Base-by-base conservation (phyloP, 2,888 invertebrate species). In the Tubiluchus corallicola region DNA sequence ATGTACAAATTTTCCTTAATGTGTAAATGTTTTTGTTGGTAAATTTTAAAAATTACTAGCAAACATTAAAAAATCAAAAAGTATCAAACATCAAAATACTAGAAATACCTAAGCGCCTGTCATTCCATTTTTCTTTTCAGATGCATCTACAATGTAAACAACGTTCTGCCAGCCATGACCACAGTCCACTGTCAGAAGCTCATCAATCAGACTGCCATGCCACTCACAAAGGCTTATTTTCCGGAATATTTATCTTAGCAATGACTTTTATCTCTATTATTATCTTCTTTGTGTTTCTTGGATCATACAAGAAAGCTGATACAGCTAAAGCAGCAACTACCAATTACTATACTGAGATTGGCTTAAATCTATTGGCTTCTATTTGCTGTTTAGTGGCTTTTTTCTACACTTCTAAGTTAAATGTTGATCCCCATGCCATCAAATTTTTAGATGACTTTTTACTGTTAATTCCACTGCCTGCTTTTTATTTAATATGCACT, bases 121-220 rank as follows among this genome's bases (percentile, higher is more conserved):
- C n/a, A n/a, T n/a, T n/a, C n/a, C n/a, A n/a, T n/a, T n/a, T n/a
- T n/a, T n/a, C n/a, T n/a, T n/a, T n/a, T n/a, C n/a, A n/a, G n/a
- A n/a, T n/a, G n/a, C n/a, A n/a, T n/a, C n/a, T n/a, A n/a, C n/a
- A n/a, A n/a, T n/a, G n/a, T n/a, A n/a, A n/a, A n/a, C n/a, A n/a
- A n/a, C n/a, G n/a, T n/a, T n/a, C n/a, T n/a, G n/a, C n/a, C n/a
- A n/a, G n/a, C n/a, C n/a, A n/a, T n/a, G n/a, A n/a, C n/a, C n/a
- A n/a, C n/a, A n/a, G n/a, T n/a, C n/a, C n/a, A n/a, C n/a, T n/a
- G n/a, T n/a, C n/a, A n/a, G n/a, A n/a, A n/a, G n/a, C n/a, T n/a
- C n/a, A n/a, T n/a, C n/a, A n/a, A n/a, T n/a, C n/a, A n/a, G 80
- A 82, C 64, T 82, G 81, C 57, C 76, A 79, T 55, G 75, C 79